Percentiles rank a stretch among this genome's conserved stretches.
phyloP scores from a whole-genome alignment of 2,797 vertebrate genomes.

The Parotocinclus haroldoi region DNA sequence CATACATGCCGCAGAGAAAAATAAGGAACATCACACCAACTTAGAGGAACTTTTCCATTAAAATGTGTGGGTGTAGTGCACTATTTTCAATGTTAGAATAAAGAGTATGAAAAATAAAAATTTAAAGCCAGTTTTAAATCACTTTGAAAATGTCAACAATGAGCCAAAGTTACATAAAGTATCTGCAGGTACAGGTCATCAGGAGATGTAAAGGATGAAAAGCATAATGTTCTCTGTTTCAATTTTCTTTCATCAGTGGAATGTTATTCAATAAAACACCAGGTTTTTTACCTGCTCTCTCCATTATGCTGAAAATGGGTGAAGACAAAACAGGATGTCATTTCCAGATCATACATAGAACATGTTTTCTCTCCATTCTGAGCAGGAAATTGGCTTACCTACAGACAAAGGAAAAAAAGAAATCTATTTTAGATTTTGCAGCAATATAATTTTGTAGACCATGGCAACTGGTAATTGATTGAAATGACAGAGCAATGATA shows the following conservation, averaged over 20 bases:
- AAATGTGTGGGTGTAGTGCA: conserved; percentile 19
- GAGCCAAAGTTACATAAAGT: not conserved
- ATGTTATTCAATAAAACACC: conserved; percentile 33
- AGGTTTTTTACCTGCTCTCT: conserved; percentile 31
- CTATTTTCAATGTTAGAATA: conserved; percentile 9
- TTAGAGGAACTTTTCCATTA: conserved; percentile 34
- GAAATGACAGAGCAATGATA: too few species aligned
- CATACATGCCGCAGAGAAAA: conserved; percentile 27
- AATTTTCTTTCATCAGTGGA: conserved; percentile 9
- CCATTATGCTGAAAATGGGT: conserved; percentile 18
- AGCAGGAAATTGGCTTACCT: conserved; percentile 48
- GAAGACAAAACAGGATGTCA: conserved; percentile 23
- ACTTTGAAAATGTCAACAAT: conserved; percentile 8
- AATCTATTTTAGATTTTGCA: not conserved
- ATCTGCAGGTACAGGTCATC: not conserved
- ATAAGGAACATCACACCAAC: conserved; percentile 23
- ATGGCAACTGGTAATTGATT: too few species aligned
- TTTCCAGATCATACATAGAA: conserved; percentile 33
- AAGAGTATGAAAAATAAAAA: conserved; percentile 2
- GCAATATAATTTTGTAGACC: too few species aligned
- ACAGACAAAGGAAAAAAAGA: conserved; percentile 28
- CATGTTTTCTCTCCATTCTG: conserved; percentile 32
- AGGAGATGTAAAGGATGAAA: conserved; percentile 15
- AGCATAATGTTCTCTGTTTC: not conserved
- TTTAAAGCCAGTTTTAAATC: conserved; percentile 12